phyloP scores from a whole-genome alignment of 1,140 invertebrate species.

The Papilio glaucus region DNA sequence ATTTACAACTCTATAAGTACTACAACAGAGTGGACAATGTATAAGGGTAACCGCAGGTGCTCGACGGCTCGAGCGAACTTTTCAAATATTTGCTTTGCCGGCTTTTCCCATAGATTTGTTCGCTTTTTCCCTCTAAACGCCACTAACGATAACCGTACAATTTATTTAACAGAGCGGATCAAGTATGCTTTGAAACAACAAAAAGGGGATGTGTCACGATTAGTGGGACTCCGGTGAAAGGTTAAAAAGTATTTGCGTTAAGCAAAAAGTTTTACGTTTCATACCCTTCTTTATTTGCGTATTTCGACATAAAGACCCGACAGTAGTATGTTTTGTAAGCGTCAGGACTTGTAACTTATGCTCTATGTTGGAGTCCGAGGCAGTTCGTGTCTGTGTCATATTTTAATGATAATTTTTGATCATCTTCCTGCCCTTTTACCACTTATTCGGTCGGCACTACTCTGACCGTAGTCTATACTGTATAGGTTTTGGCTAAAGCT shows the following conservation, averaged over 20 bases:
- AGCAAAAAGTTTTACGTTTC: conserved; percentile 8
- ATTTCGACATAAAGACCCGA: conserved; percentile 7
- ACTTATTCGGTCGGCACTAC: too few species aligned
- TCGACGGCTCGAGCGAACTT: conserved; percentile 58
- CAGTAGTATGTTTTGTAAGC: not conserved
- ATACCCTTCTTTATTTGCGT: not conserved
- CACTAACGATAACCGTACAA: conserved; percentile 72
- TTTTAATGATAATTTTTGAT: not conserved
- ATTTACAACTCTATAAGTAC: conserved; percentile 46
- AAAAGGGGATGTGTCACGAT: conserved; percentile 58
- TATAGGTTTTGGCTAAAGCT: too few species aligned
- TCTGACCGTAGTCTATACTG: too few species aligned
- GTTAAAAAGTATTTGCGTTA: conserved; percentile 15
- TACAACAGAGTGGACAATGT: conserved; percentile 61
- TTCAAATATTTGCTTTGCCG: conserved; percentile 78
- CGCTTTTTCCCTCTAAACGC: conserved; percentile 61
- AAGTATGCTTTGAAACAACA: conserved; percentile 81
- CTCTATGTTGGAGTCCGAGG: not conserved
- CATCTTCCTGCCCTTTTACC: too few species aligned
- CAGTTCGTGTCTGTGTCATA: not conserved
- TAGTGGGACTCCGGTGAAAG: conserved; percentile 31
- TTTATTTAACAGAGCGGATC: conserved; percentile 76
- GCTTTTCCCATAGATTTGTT: conserved; percentile 72
- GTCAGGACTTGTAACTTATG: not conserved
- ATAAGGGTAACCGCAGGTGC: conserved; percentile 78